A percentile compares a stretch with the other conserved stretches of the same genome.
phyloP scores from a whole-genome alignment of 1,140 invertebrate genomes.

The Branchinecta lindahli region DNA sequence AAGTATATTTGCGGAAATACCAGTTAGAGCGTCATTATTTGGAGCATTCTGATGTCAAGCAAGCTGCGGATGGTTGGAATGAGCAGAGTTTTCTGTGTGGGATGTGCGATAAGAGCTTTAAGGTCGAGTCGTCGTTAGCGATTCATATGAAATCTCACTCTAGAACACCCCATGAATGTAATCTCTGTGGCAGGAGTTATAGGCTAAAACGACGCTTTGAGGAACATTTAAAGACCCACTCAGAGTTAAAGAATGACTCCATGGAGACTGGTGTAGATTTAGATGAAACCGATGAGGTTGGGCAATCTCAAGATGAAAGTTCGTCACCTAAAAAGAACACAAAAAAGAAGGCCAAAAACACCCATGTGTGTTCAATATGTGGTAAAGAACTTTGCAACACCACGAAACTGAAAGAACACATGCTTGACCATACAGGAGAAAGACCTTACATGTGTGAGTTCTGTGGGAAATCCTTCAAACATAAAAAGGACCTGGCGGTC shows the following conservation, averaged over 20 bases:
- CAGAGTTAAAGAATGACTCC: background rate
- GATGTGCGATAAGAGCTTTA: constrained; percentile 14
- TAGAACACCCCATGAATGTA: constrained; percentile 38
- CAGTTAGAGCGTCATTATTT: too few relatives aligned
- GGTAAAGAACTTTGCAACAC: background rate
- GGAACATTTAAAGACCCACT: constrained; percentile 11
- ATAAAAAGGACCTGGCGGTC: constrained; percentile 34
- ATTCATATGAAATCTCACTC: constrained; percentile 31
- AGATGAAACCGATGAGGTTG: background rate
- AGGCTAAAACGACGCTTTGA: constrained; percentile 22
- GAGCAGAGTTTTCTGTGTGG: background rate
- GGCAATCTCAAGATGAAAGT: background rate
- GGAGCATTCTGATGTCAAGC: too few relatives aligned
- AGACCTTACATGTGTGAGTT: constrained; percentile 34
- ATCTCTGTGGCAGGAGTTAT: constrained; percentile 30
- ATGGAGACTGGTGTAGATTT: background rate
- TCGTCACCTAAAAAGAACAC: background rate
- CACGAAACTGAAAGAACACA: background rate
- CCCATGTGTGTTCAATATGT: background rate
- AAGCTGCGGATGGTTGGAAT: too few relatives aligned
- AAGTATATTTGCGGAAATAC: too few relatives aligned
- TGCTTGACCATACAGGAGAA: constrained; percentile 28
- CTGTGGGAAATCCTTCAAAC: constrained; percentile 34
- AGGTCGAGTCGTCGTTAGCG: constrained; percentile 21
- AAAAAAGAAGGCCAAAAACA: background rate